Base-by-base conservation (phyloP, 2,113 vertebrate genomes). In the Silurus meridionalis region DNA sequence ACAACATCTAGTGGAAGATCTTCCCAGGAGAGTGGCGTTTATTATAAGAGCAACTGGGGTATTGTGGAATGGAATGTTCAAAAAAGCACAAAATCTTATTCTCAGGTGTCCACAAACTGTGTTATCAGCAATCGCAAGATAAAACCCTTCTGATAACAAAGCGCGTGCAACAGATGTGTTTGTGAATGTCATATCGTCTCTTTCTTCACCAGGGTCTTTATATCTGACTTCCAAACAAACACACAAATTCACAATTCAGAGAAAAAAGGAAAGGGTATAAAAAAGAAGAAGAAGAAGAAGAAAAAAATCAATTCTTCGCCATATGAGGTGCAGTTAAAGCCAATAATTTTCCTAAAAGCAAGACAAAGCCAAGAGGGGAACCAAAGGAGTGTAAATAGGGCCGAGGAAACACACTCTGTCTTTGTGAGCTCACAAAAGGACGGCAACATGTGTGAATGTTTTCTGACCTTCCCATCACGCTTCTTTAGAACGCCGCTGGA, bases 381-480 rank as follows among this genome's bases (percentile, higher is more conserved):
- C 57, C 48, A n/a, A 82, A 86, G 48, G 72, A 69, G 72, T 69
- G 84, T 57, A 21, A 86, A 64, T 72, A 23, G 80, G 55, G 25
- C n/a, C 67, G 58, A 75, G 52, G 78, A 81, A 60, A 78, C 69
- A 52, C 77, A 25, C 85, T 67, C 69, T 23, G 1, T 46, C 78
- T 89, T 82, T 87, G 78, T 87, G 69, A 67, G 78, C 60, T 48
- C 67, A 60, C 88, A 82, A 82, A 77, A 84, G 82, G 37, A 52
- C 58, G 69, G 69, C 69, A 86, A 80, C 85, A 82, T 87, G 85
- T 84, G 85, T 87, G 88, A 84, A 84, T 89, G 85, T 87, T 84
- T 89, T 89, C 85, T 89, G 88, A 87, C 88, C 88, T 89, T 89
- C 82, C 82, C 88, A 81, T 84, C 72, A 63, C 75, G 66, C 71